phyloP scores from a whole-genome alignment of 2,888 invertebrate species.

The Caenorhabditis sinica region DNA sequence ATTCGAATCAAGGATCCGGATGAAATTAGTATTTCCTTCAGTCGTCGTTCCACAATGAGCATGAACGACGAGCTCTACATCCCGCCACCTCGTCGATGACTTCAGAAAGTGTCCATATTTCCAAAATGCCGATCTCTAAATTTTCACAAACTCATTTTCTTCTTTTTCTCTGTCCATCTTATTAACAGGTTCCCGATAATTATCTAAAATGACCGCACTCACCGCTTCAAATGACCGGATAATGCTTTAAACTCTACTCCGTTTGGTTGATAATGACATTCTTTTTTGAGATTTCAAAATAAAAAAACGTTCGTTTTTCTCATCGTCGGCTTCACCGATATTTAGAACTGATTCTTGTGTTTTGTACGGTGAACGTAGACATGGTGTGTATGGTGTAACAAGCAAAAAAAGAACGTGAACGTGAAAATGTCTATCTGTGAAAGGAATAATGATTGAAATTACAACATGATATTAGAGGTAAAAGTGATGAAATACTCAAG shows the following conservation, averaged over 20 bases:
- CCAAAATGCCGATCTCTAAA: constrained; percentile 36
- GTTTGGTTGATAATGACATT: not conserved
- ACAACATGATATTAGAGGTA: not conserved
- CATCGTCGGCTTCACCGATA: not conserved
- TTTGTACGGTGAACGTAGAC: constrained; percentile 24
- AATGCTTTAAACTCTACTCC: constrained; percentile 13
- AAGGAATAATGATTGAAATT: not conserved
- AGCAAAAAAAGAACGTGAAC: not conserved
- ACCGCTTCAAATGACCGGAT: constrained; percentile 27
- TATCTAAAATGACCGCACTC: constrained; percentile 6
- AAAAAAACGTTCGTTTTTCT: not conserved
- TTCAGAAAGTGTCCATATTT: constrained; percentile 18
- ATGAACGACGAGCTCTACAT: constrained; percentile 56
- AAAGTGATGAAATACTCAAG: too few relatives aligned
- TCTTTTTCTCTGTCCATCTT: not conserved
- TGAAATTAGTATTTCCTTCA: constrained; percentile 51
- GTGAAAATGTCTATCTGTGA: not conserved
- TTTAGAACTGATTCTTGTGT: constrained; percentile 15
- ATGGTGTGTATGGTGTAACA: not conserved
- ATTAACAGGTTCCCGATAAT: constrained; percentile 34
- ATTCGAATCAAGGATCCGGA: constrained; percentile 56
- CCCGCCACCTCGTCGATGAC: constrained; percentile 48
- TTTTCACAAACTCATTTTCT: constrained; percentile 25
- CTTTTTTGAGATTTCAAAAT: not conserved
- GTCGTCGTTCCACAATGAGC: constrained; percentile 61